A percentile compares a stretch with the other conserved stretches of the same genome.
phyloP scores from a whole-genome alignment of 2,797 vertebrate genomes.

The Phrynocephalus vlangalii region DNA sequence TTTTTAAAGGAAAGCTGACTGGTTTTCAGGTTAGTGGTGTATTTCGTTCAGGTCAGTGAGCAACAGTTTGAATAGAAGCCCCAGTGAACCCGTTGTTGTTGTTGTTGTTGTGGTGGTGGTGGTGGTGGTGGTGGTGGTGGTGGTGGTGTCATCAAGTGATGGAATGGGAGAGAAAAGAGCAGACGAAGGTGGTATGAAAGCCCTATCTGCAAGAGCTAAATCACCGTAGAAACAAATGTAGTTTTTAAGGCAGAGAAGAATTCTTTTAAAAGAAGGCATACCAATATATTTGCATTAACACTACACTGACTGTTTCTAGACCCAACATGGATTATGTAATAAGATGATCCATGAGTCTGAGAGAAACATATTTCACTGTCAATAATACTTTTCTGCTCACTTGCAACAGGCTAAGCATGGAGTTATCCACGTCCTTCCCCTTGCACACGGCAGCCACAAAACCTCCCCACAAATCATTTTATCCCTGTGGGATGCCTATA shows the following conservation, averaged over 20 bases:
- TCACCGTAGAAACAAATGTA: neutral
- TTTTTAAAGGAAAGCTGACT: neutral
- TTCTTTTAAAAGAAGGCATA: neutral
- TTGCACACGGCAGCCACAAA: neutral
- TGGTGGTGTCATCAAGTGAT: too few relatives aligned
- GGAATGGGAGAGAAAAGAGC: too few relatives aligned
- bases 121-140: too few relatives aligned
- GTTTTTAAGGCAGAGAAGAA: neutral
- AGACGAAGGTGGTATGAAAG: too few relatives aligned
- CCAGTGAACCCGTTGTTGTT: too few relatives aligned
- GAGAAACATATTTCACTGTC: neutral
- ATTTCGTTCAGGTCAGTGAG: too few relatives aligned
- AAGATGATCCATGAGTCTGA: neutral
- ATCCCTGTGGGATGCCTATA: neutral
- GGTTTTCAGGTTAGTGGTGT: too few relatives aligned
- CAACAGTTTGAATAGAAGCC: too few relatives aligned
- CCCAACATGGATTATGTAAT: neutral
- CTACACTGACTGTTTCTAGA: neutral
- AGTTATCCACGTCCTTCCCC: too few relatives aligned
- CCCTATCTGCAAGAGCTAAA: too few relatives aligned
- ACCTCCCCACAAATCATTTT: neutral
- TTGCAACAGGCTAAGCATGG: neutral
- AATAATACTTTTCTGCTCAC: neutral
- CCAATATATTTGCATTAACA: neutral
- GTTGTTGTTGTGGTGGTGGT: too few relatives aligned